Evolutionary conservation across 2,113 vertebrate genomes (phyloP).

Genomic region (Zosterops lateralis): DNA sequence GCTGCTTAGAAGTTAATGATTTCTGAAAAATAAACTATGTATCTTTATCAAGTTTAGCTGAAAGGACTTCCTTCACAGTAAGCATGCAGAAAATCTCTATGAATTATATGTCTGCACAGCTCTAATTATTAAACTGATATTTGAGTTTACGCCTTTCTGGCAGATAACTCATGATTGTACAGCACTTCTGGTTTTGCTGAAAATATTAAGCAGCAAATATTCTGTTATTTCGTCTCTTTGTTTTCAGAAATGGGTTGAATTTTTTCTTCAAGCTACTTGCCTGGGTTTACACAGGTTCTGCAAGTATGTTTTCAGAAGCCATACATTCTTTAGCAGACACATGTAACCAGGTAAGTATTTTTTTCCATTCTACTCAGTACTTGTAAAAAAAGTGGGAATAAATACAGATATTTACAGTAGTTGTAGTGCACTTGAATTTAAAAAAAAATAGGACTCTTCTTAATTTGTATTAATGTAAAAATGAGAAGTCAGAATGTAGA

Average conservation of each 20-base stretch:
- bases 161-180: neutral
- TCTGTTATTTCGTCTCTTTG: slow-evolving; percentile 25
- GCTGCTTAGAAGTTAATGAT: neutral
- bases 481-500: neutral
- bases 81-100: neutral
- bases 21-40: neutral
- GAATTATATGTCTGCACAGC: neutral
- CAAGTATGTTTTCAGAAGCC: slow-evolving; percentile 98
- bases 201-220: neutral
- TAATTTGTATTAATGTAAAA: neutral
- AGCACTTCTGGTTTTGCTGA: neutral
- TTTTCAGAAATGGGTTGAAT: slow-evolving; percentile 93
- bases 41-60: neutral
- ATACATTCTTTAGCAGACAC: slow-evolving; percentile 97
- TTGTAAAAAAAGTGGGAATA: neutral
- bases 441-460: neutral
- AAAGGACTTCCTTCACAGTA: neutral
- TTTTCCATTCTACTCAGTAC: neutral
- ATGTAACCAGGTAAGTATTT: slow-evolving; percentile 87
- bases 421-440: neutral
- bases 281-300: slow-evolving; percentile 98
- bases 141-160: neutral
- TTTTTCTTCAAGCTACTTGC: slow-evolving; percentile 98
- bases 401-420: neutral
- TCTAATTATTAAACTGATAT: neutral